Base-by-base conservation (phyloP, 2,888 invertebrate species). In the Merodon equestris region DNA sequence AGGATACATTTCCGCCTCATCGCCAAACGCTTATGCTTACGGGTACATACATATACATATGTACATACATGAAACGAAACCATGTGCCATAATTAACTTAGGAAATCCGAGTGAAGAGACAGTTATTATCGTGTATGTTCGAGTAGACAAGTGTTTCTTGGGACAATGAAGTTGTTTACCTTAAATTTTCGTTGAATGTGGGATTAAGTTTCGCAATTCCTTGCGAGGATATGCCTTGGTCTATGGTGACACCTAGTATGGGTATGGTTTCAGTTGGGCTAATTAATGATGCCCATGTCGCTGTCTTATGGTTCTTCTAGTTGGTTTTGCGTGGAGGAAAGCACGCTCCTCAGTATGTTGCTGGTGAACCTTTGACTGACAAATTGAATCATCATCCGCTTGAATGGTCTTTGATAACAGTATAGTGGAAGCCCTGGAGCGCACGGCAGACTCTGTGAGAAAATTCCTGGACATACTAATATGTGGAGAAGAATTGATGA, bases 321-420 rank as follows among this genome's bases (percentile, higher is more conserved):
- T 27, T 27, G 7, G 27, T 27, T 27, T 7, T 27, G 27, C 27
- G 27, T 27, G 7, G 27, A 27, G 3, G 27, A 27, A 27, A 7
- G 27, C 7, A 27, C 27, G 7, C 27, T 27, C 7, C 2, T 18
- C 5, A 19, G 36, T 27, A 12, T 40, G 58, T 27, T 14, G 1
- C 13, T 19, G 56, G n/a, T 42, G 40, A 57, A 45, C 63, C 54
- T 79, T 74, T 79, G 68, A 64, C 50, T 27, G 15, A 1, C 36
- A 79, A 79, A 79, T 74, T 79, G 47, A 74, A 79, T 79, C 79
- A 73, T 50, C 53, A 45, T 74, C 50, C 79, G 74, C 70, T 64
- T 74, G 68, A 74, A 74, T 56, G 64, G 45, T 70, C 42, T 45
- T 44, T 34, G 74, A 74, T 64, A 58, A 74, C 68, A 68, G 64